Evolutionary conservation across 1,140 invertebrate species (phyloP), one percentile per base, ranked within the genome.

Genomic region (Psix sp.): DNA sequence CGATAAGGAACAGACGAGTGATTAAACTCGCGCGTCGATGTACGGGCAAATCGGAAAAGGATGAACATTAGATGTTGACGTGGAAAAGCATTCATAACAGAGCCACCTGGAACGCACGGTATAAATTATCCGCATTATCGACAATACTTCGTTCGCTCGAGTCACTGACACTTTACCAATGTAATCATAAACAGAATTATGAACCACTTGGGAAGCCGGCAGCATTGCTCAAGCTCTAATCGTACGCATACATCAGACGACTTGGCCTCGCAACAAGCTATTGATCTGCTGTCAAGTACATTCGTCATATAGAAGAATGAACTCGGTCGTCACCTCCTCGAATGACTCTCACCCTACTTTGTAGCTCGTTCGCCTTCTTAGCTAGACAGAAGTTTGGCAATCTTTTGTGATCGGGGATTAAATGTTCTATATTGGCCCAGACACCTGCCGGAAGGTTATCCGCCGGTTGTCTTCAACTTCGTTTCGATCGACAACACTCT

Each of bases 161-260:
- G 51, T 35, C 65, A 54, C 42, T 74, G 59, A 74, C 65, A 70
- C 65, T 65, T 75, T 42, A 46, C 59, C 70, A 75, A 75, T 70
- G 54, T 52, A 65, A 70, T 75, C 66, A 59, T 66, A 45, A 59
- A 65, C 52, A 54, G 59, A 70, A 75, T 68, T 65, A 70, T 65
- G 59, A 70, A 75, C 72, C 65, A 60, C 65, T 74, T 49, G 57
- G 52, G 43, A 38, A 54, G 21, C 49, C 39, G n/a, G 71, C 35
- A 42, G 52, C 39, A 68, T 45, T 56, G 63, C 63, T 33, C 54
- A 21, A 11, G 33, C 31, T 45, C 38, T 57, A 67, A 68, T 18
- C 45, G 14, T 49, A 39, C 43, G 62, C 54, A 35, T 40, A 63
- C 52, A 57, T 45, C 33, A 38, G 57, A 62, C 45, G 46, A 57